Evolutionary conservation across 2,888 invertebrate species (phyloP).

Genomic region (Meghimatium bilineatum): DNA sequence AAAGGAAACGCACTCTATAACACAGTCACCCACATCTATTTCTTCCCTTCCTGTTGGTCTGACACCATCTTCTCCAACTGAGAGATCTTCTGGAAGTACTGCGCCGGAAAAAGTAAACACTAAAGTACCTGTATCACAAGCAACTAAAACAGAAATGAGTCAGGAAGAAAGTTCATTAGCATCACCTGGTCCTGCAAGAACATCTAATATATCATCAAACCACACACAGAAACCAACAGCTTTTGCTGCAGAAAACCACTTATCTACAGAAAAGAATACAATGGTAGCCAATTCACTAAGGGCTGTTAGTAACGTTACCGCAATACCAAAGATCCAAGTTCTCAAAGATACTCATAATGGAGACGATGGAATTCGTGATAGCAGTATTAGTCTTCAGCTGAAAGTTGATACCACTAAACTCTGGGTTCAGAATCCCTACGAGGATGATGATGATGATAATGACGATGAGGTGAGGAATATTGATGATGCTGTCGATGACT

Average conservation of each 20-base stretch:
- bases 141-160: background rate
- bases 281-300: background rate
- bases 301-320: background rate
- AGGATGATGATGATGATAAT: background rate
- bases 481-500: background rate
- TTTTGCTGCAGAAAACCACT: background rate
- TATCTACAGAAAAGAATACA: background rate
- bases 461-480: no score
- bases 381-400: background rate
- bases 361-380: background rate
- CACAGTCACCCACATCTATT: background rate
- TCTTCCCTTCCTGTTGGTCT: background rate
- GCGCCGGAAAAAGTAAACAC: background rate
- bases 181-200: background rate
- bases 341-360: background rate
- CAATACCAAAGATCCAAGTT: background rate
- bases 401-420: slow-evolving; percentile 21
- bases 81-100: background rate
- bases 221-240: background rate
- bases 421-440: slow-evolving; percentile 34
- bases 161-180: background rate
- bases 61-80: background rate
- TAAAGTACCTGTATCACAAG: background rate
- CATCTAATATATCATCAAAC: background rate
- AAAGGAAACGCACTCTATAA: background rate